Base-by-base conservation (phyloP, 2,797 vertebrate genomes). In the Fringilla coelebs region DNA sequence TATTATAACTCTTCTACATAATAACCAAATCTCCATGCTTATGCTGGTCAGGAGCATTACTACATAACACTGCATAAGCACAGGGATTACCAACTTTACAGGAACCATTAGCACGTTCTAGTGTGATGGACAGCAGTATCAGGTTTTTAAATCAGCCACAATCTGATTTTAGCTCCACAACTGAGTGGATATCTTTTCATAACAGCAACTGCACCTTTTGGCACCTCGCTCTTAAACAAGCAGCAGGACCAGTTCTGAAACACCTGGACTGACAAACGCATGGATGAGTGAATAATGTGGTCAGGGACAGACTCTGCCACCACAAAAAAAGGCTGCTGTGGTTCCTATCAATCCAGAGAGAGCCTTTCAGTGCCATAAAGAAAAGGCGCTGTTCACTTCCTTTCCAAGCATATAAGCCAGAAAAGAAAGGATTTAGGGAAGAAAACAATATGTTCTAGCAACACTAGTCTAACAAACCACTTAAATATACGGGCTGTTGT, bases 1-100 rank as follows among this genome's bases (percentile, higher is more conserved):
- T 98, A 98, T 98, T 98, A 97, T 97, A 98, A 97, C 97, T 98
- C 97, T 96, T 96, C 97, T 97, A 95, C 96, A 97, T 97, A 98
- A 97, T 98, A 98, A 98, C 96, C 96, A 96, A 97, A 97, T 98
- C 96, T 97, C 92, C 3, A 1, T 94, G 97, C 97, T 98, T 96
- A 97, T 4, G 1, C 77, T 94, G 97, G 97, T 94, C 97, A 88
- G 54, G 96, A 97, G 96, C 57, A 85, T 98, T 94, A 92, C 96
- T 83, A 96, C 92, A 94, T 94, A 97, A 96, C 92, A 92, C 85
- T 76, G 74, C 78, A 73, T 91, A 95, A 98, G 94, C 91, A 95
- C 7, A 7, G 82, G 96, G 97, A 97, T 97, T 98, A 97, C 93
- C 89, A 93, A 97, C 96, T 97, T 96, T 94, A 96, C 94, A 92